These are phyloP conservation scores for Pituophis catenifer DNA, from an alignment of 2,113 vertebrate species.

Conservation along the genomic window DNA sequence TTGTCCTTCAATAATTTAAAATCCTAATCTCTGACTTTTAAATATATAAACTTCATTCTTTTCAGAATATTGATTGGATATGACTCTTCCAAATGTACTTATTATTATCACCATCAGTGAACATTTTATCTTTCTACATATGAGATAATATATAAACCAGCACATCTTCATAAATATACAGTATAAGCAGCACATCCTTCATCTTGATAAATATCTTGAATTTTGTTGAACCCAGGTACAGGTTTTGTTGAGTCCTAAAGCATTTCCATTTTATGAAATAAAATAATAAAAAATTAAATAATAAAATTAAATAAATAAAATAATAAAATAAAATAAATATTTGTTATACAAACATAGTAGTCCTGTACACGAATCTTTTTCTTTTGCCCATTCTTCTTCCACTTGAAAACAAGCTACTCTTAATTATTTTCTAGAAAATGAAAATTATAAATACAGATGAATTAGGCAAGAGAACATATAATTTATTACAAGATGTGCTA, in stretches of 20 bases:
- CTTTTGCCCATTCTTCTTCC: conserved; percentile 12
- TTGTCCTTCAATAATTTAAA: background rate
- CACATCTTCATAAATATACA: background rate
- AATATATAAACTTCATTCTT: background rate
- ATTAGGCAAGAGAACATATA: conserved; percentile 22
- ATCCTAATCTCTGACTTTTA: background rate
- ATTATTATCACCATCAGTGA: background rate
- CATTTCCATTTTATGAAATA: background rate
- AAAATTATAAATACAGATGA: conserved; percentile 31
- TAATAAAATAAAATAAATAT: background rate
- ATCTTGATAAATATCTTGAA: background rate
- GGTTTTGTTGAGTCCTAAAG: background rate
- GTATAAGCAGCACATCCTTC: background rate
- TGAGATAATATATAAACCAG: background rate
- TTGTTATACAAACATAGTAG: background rate
- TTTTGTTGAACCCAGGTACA: background rate
- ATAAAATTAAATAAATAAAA: too few species aligned
- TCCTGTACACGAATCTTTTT: background rate
- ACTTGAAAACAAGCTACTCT: background rate
- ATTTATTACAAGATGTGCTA: conserved; percentile 30
- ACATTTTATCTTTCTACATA: background rate
- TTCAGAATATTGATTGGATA: background rate
- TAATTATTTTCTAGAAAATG: conserved; percentile 32
- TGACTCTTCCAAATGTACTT: background rate
- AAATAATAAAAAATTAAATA: background rate